Evolutionary conservation across 1,140 invertebrate genomes (phyloP), one percentile per base, ranked within the genome.

Genomic region (Listronotus oregonensis): DNA sequence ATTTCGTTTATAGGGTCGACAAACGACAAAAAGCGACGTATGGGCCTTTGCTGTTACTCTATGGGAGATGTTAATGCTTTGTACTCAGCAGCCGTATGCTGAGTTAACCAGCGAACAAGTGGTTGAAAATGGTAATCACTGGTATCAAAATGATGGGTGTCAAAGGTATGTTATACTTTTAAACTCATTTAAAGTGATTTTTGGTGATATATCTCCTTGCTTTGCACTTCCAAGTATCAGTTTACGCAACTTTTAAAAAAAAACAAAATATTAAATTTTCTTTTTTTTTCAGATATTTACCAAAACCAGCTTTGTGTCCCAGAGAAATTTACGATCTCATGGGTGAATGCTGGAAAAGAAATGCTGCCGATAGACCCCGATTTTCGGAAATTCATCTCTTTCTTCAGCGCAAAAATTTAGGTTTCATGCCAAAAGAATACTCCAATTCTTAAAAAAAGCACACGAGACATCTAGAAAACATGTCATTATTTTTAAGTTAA

Each of bases 261-360:
- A 27, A 27, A 27, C 21, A 1, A 27, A n/a, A n/a, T n/a, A n/a
- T n/a, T n/a, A n/a, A n/a, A n/a, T 54, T 47, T 34, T 62, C 34
- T 18, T 17, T 27, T 62, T 52, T 8, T 59, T 27, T 12, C 42
- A 66, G 64, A 43, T 84, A 86, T 57, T 84, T 93, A 2, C 87
- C 90, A 0, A 84, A 91, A 64, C 93, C 93, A 15, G 84, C 90
- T 62, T 89, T 91, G 68, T 96, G 94, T 79, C 91, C 92, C 10
- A 87, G 92, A 65, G 93, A 95, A 78, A 91, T 96, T 63, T 96
- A 94, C 80, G 94, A 96, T 78, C 80, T 98, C 66, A 96, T 97
- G 92, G 85, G 89, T 64, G 93, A 96, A 76, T 97, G 95, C 78
- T 98, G 95, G 95, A 92, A 94, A 73, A 83, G 91, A 21, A 90